Evolutionary conservation across 2,888 invertebrate genomes (phyloP).

Genomic region (Dryadula phaetusa): DNA sequence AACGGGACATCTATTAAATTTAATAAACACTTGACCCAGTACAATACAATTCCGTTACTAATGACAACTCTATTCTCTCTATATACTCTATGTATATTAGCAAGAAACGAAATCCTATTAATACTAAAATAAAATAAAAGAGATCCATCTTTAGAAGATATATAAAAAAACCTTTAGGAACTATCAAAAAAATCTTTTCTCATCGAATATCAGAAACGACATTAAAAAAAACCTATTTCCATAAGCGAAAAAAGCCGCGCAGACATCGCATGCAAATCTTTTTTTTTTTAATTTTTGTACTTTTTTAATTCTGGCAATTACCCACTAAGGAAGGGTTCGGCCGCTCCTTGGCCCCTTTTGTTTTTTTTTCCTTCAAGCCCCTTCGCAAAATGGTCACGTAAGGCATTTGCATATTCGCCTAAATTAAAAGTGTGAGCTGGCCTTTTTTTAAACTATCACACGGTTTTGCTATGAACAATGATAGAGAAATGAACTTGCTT

Average conservation of each 20-base stretch:
- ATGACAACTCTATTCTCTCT: too few relatives aligned
- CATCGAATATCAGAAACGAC: conserved; percentile 63
- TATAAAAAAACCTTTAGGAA: conserved; percentile 55
- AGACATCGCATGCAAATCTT: conserved; percentile 75
- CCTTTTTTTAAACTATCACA: conserved; percentile 76
- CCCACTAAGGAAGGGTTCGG: conserved; percentile 74
- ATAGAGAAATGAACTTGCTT: conserved; percentile 62
- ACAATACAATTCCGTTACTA: too few relatives aligned
- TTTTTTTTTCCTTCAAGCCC: conserved; percentile 72
- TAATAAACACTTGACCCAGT: too few relatives aligned
- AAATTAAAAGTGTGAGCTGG: conserved; percentile 74
- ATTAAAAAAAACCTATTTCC: conserved; percentile 62
- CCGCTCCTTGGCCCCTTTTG: conserved; percentile 69
- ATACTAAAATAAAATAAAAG: conserved; percentile 18
- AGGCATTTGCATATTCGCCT: conserved; percentile 78
- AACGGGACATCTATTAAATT: too few relatives aligned
- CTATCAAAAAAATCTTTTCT: conserved; percentile 76
- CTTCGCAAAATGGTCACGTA: conserved; percentile 82
- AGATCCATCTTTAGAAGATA: conserved; percentile 9
- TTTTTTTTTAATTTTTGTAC: conserved; percentile 67
- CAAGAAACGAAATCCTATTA: neutral
- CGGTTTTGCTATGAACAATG: conserved; percentile 73
- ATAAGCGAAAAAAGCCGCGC: conserved; percentile 65
- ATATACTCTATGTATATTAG: too few relatives aligned
- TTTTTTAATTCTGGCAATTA: conserved; percentile 75